Base-by-base conservation (phyloP, 2,797 vertebrate genomes). In the Chaetodon trifasciatus region DNA sequence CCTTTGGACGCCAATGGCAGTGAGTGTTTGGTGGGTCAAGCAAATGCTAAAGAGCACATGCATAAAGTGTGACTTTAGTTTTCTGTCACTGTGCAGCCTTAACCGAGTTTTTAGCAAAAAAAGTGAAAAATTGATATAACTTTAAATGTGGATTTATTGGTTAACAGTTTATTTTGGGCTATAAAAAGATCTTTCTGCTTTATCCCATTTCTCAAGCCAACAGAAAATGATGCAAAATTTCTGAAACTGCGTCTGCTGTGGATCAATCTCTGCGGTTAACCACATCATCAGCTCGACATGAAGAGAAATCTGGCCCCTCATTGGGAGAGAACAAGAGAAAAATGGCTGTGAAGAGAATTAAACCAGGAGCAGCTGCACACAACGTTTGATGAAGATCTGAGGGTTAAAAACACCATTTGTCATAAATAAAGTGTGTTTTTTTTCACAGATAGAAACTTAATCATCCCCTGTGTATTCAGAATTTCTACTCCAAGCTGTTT, bases 231-330 rank as follows among this genome's bases (percentile, higher is more conserved):
- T 70, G 40, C 70, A 74, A 46, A 61, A 28, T 55, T 57, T 75
- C 16, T 67, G 21, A 49, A 83, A 65, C 62, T 47, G 42, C 57
- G 49, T 73, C 61, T 79, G 44, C 44, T 61, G 17, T 66, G 68
- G 70, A 44, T 66, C 40, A 24, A 16, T 61, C 19, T 52, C 49
- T 73, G 57, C 11, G 78, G 82, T 70, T 46, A 19, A 77, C 74
- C 84, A 76, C 70, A 55, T 64, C 47, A 87, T 86, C 73, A 57
- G 47, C 44, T 74, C 63, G 73, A 66, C 32, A 67, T 58, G 53
- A 74, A 53, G 6, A 42, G 5, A 70, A 9, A 24, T 70, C 23
- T 65, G 70, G 42, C 24, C 53, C 72, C 44, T 28, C 9, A 21
- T 13, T 35, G 6, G 28, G 24, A 66, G 23, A 60, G 47, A 42